A percentile compares a stretch with the other conserved stretches of the same genome.
These are phyloP conservation scores for Cynoglossus semilaevis DNA, from an alignment of 2,113 vertebrate species.

Conservation along the genomic window DNA sequence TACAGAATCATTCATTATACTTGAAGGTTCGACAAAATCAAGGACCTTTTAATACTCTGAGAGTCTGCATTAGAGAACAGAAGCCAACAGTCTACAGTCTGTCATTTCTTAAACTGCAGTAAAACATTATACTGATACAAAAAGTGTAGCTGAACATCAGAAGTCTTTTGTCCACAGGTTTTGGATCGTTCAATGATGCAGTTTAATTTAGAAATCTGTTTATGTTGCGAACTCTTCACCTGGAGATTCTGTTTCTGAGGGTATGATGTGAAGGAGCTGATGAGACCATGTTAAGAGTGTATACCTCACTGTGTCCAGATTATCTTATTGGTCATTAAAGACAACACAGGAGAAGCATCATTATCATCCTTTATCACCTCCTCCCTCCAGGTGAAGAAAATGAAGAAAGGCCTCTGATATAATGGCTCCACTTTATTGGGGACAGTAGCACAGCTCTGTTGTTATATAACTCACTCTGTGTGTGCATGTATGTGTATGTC, in stretches of 20 bases:
- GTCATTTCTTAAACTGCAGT: no score
- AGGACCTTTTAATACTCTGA: no score
- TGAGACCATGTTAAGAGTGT: conserved; percentile 29
- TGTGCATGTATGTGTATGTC: conserved; percentile 4
- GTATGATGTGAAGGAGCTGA: conserved; percentile 4
- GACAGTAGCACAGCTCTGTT: conserved; percentile 17
- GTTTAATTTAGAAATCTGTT: no score
- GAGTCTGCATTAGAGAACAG: no score
- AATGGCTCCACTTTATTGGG: conserved; percentile 34
- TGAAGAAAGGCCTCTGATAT: conserved; percentile 18
- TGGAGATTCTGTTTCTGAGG: conserved; percentile 12
- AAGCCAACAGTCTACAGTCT: no score
- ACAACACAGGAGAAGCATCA: conserved; percentile 14
- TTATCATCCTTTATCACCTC: conserved; percentile 15
- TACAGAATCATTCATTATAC: no score
- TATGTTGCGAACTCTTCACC: not conserved
- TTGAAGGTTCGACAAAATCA: no score
- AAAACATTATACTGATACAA: no score
- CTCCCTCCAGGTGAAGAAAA: conserved; percentile 31
- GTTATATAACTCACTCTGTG: conserved; percentile 21
- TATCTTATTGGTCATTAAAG: conserved; percentile 41
- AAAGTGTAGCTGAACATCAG: no score
- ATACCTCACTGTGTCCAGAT: conserved; percentile 34
- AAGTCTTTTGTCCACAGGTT: no score
- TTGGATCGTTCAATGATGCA: not conserved